Base-by-base conservation (phyloP, 2,113 vertebrate species). In the Fregata magnificens region DNA sequence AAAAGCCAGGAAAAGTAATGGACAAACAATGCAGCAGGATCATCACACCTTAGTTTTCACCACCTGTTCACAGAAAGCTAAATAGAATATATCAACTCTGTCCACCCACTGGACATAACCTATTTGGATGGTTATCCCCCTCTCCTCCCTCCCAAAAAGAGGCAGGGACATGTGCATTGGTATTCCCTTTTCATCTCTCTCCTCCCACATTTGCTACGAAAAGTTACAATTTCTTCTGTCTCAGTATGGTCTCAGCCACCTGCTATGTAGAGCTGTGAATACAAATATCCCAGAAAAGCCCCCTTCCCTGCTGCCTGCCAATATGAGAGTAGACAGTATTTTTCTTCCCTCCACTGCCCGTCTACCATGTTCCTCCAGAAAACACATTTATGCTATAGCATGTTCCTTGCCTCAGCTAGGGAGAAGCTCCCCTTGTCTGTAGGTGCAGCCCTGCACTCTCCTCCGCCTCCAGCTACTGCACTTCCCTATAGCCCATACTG, bases 1-100 rank as follows among this genome's bases (percentile, higher is more conserved):
- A 95, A 97, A 97, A 96, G 95, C 93, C 90, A 96, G 96, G 96
- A 94, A 96, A 97, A 97, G 96, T 94, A 97, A 96, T 34, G 79
- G 78, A 92, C 89, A 95, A 82, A 97, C 86, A 69, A 96, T 96
- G 94, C 81, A 95, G 96, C 79, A 92, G 89, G 94, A 95, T 92
- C 83, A 71, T 73, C 86, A 74, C 88, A 76, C 72, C 91, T 92
- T 34, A 61, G 77, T 93, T 96, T 82, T 95, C 83, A 96, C 83
- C 82, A 88, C 76, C 83, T 85, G 69, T 92, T 96, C 90, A 86
- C 79, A 92, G 85, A 93, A 91, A 94, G 95, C 80, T 82, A 67
- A 66, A 66, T 28, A 29, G 80, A 94, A 94, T 5, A 36, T 11
- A 55, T 38, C 56, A 77, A 82, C 73, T 76, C 77, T 82, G 69